These are phyloP conservation scores for Corythornis leucogaster DNA, from an alignment of 2,797 vertebrate species.

Conservation along the genomic window DNA sequence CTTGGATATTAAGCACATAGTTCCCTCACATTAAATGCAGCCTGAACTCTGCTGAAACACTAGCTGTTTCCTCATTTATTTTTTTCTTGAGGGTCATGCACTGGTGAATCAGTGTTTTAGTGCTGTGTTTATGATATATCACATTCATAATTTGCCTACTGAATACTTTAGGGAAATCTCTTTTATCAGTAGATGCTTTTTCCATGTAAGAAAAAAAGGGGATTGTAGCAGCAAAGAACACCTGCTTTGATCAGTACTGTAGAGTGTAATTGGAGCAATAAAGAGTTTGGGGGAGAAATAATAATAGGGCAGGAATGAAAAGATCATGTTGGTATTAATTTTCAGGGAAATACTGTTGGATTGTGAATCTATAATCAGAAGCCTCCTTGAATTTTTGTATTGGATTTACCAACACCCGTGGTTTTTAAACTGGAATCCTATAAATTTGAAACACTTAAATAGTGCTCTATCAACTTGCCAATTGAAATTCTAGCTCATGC, in stretches of 20 bases:
- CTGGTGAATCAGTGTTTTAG: not conserved
- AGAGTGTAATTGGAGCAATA: not conserved
- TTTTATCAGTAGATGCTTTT: not conserved
- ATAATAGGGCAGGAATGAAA: not conserved
- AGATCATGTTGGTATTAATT: not conserved
- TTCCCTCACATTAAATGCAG: not conserved
- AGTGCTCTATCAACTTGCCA: not conserved
- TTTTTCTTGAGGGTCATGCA: not conserved
- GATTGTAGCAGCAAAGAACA: not conserved
- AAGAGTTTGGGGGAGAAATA: not conserved
- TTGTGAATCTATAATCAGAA: not conserved
- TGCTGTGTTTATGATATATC: not conserved
- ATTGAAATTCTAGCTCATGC: not conserved
- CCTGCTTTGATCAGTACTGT: not conserved
- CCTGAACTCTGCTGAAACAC: not conserved
- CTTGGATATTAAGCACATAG: slow-evolving; percentile 6
- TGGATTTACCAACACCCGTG: not conserved
- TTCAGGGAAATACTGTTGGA: not conserved
- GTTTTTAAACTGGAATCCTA: not conserved
- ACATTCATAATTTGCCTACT: not conserved
- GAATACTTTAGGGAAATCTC: not conserved
- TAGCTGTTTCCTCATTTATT: not conserved
- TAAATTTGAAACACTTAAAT: not conserved
- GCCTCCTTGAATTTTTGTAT: not conserved
- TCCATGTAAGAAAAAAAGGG: not conserved